Conservation (phyloP, 2,888 invertebrate genomes). For the Catocala sponsa region DNA sequence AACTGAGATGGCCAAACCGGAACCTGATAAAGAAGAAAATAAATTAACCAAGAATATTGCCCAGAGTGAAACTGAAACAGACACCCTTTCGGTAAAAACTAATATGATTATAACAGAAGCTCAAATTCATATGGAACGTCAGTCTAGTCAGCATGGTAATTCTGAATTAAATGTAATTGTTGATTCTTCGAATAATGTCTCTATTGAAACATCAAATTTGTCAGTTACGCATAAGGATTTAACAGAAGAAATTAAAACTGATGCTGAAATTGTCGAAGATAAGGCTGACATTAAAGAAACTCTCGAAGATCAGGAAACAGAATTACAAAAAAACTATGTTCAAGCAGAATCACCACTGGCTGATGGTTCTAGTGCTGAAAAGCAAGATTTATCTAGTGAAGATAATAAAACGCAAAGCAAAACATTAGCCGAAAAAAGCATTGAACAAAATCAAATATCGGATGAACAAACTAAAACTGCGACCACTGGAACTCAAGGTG, state of each 20-base stretch:
- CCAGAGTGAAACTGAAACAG: conserved; percentile 83
- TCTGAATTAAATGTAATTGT: conserved; percentile 80
- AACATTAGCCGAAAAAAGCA: conserved; percentile 16
- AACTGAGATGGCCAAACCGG: conserved; percentile 60
- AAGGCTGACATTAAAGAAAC: conserved; percentile 34
- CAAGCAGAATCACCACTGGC: conserved; percentile 21
- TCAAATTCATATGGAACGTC: conserved; percentile 84
- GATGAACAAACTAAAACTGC: conserved; percentile 13
- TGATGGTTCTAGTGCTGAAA: conserved; percentile 3
- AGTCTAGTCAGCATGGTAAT: conserved; percentile 76
- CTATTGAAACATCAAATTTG: conserved; percentile 78
- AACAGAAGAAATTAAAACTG: conserved; percentile 58
- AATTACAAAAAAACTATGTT: conserved; percentile 25
- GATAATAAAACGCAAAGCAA: conserved; percentile 23
- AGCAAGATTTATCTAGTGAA: conserved; percentile 19
- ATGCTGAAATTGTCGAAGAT: conserved; percentile 43
- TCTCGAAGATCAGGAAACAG: conserved; percentile 25
- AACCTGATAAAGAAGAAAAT: conserved; percentile 61
- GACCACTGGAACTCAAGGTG: conserved; percentile 11
- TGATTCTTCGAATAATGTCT: conserved; percentile 81
- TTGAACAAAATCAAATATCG: conserved; percentile 13
- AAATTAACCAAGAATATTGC: conserved; percentile 66
- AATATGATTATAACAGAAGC: conserved; percentile 86
- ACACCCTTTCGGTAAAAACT: conserved; percentile 81
- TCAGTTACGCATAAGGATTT: conserved; percentile 73